Conservation (phyloP, 2,888 invertebrate species). For the Nowickia ferox region DNA sequence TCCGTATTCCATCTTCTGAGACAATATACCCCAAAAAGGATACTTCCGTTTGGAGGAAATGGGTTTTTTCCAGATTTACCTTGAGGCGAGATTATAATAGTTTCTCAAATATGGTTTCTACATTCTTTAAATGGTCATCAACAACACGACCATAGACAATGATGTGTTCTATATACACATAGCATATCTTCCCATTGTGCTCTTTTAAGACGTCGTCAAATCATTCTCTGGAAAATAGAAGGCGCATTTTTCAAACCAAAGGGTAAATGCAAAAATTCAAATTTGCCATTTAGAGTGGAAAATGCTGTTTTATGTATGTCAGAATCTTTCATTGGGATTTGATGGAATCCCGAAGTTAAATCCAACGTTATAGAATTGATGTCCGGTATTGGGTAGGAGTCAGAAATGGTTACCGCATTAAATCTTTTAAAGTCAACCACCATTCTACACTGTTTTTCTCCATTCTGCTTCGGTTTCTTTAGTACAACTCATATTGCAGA, state of each 20-base stretch:
- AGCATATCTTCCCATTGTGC: background rate
- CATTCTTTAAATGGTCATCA: background rate
- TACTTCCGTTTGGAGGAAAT: background rate
- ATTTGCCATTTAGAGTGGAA: too few relatives aligned
- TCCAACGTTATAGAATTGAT: background rate
- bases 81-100: background rate
- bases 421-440: too few relatives aligned
- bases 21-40: constrained; percentile 1
- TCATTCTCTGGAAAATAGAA: too few relatives aligned
- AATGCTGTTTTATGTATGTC: too few relatives aligned
- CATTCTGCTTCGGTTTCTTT: too few relatives aligned
- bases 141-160: background rate
- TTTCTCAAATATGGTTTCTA: background rate
- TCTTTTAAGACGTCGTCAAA: too few relatives aligned
- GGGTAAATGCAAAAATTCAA: too few relatives aligned
- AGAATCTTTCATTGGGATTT: too few relatives aligned
- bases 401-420: too few relatives aligned
- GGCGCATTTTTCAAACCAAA: too few relatives aligned
- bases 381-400: background rate
- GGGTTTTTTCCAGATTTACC: background rate
- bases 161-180: background rate
- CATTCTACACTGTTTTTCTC: too few relatives aligned
- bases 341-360: background rate
- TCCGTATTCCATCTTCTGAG: constrained; percentile 60
- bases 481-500: too few relatives aligned